phyloP scores from a whole-genome alignment of 1,140 invertebrate genomes.

The Cryptotermes secundus region DNA sequence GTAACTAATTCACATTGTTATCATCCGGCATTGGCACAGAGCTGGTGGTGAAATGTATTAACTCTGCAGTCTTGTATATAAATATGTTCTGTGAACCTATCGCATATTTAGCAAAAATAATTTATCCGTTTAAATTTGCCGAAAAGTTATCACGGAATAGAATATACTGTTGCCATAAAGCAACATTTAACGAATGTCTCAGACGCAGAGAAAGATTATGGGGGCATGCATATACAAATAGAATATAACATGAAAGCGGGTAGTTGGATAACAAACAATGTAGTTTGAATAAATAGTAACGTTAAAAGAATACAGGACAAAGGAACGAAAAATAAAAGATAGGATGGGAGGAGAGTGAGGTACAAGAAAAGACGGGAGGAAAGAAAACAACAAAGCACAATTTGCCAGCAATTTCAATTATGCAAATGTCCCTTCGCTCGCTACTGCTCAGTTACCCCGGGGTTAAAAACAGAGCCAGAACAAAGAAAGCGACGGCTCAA shows the following conservation, averaged over 20 bases:
- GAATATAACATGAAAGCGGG: not conserved
- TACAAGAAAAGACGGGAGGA: not conserved
- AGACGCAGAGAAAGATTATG: not conserved
- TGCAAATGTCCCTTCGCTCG: not conserved
- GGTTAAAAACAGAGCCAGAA: constrained; percentile 5
- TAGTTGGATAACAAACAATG: not conserved
- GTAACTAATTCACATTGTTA: too few relatives aligned
- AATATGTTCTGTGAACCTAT: not conserved
- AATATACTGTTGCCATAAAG: not conserved
- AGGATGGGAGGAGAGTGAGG: not conserved
- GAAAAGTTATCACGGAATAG: not conserved
- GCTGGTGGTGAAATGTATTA: too few relatives aligned
- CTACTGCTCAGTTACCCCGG: not conserved
- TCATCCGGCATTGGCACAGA: too few relatives aligned
- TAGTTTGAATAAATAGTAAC: not conserved
- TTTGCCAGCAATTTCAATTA: not conserved
- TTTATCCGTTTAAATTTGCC: not conserved
- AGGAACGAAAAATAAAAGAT: not conserved
- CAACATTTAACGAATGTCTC: not conserved
- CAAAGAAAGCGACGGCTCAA: not conserved
- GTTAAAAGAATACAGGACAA: not conserved
- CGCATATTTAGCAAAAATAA: not conserved
- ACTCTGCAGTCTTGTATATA: too few relatives aligned
- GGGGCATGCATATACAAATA: not conserved
- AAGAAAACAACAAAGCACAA: not conserved